These are phyloP conservation scores for Oreochromis tanganicae DNA, from an alignment of 2,113 vertebrate genomes.

Conservation along the genomic window DNA sequence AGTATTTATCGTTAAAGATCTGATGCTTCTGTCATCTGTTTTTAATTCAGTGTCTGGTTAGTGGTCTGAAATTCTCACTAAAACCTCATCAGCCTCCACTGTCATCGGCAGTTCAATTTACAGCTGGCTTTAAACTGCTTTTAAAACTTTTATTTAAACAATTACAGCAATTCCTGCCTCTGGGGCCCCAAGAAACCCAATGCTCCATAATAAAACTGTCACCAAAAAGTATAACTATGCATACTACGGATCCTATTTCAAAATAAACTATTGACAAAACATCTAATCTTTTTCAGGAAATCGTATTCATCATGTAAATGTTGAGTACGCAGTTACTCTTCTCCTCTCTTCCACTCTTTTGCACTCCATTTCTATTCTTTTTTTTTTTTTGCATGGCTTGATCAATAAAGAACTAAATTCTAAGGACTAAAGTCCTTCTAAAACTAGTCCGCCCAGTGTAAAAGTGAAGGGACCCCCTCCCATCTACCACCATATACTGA, in stretches of 20 bases:
- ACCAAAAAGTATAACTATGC: neutral
- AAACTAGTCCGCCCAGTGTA: neutral
- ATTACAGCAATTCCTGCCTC: neutral
- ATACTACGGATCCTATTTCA: neutral
- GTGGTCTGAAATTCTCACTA: neutral
- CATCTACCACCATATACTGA: neutral
- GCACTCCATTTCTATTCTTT: neutral
- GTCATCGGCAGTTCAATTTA: neutral
- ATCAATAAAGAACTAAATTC: neutral
- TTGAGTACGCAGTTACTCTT: neutral
- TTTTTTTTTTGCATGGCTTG: neutral
- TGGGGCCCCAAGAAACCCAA: neutral
- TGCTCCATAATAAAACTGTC: neutral
- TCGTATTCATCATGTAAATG: rapidly evolving
- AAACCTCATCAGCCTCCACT: neutral
- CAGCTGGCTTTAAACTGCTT: neutral
- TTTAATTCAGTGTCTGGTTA: neutral
- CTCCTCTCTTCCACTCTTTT: neutral
- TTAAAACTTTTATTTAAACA: neutral
- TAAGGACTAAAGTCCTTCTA: neutral
- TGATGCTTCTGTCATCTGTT: neutral
- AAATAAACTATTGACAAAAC: neutral
- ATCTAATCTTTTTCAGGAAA: neutral
- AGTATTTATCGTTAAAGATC: neutral
- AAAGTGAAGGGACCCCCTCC: neutral